Evolutionary conservation across 2,888 invertebrate genomes (phyloP), one percentile per base, ranked within the genome.

Genomic region (Oegoconia quadripuncta): DNA sequence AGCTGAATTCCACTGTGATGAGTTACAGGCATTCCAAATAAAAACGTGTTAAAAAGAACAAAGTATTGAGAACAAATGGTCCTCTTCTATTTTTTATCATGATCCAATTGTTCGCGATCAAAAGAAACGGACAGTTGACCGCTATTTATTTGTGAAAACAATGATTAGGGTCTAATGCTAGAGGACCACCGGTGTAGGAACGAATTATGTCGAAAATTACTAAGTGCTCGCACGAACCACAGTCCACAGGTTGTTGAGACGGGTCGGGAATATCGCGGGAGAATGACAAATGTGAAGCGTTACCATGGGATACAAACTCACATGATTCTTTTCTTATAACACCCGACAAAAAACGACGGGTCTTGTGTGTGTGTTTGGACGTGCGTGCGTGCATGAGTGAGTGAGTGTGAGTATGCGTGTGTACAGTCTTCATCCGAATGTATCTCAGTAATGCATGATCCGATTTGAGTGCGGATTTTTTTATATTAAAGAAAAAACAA

Each of bases 121-220:
- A 20, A n/a, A 32, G 31, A 30, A 32, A 14, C 15, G 9, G 12
- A 14, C 14, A 22, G 7, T 11, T 27, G 27, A 27, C 2, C 23
- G 51, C 42, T 52, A 53, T 58, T 55, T 58, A 59, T 61, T 57
- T 52, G 52, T 55, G 52, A 58, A 55, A 51, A 55, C 49, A 49
- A 53, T 58, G 52, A 58, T 64, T 54, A 60, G 39, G 52, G 51
- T 11, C 39, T 28, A 33, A 20, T 1, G 25, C 23, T 12, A 8
- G n/a, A 18, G 27, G 55, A 49, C 53, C 57, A 53, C 55, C 55
- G 44, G 42, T 50, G 56, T 41, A 34, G 55, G 46, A 22, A 27
- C 44, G 41, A 50, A 54, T 52, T 50, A 46, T 45, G 35, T 42
- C 40, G 35, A 30, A 50, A 50, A 54, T 56, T 52, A 52, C 48